Percentiles rank a stretch among this genome's conserved stretches.
phyloP scores from a whole-genome alignment of 2,888 invertebrate species.

The Tipula helvola region DNA sequence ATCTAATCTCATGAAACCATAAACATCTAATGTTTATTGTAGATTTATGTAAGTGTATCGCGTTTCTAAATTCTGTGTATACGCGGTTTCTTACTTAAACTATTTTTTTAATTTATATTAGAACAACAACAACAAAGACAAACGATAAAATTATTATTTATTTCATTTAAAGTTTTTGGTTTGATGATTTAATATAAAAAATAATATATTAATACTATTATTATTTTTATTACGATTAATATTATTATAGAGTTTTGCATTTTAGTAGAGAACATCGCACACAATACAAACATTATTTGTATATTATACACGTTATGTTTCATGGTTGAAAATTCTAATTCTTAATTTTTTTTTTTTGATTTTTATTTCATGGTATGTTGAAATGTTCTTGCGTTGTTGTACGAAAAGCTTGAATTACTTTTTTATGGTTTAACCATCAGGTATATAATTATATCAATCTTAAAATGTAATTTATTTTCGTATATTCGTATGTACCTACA shows the following conservation, averaged over 20 bases:
- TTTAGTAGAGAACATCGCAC: neutral
- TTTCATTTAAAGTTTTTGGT: neutral
- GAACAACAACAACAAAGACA: neutral
- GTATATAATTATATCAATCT: conserved; percentile 4
- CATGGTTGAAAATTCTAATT: neutral
- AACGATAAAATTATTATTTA: neutral
- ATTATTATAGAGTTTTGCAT: neutral
- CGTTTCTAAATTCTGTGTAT: neutral
- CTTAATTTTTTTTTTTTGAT: neutral
- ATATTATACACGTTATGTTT: neutral
- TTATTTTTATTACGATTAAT: neutral
- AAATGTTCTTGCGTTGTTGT: neutral
- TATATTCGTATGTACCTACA: neutral
- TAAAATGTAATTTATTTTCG: neutral
- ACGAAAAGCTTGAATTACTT: neutral
- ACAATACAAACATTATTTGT: neutral
- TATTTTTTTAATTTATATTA: neutral
- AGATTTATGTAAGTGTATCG: neutral
- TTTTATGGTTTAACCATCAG: neutral
- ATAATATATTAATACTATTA: neutral
- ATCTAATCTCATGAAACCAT: neutral
- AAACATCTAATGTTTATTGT: neutral
- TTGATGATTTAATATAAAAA: neutral
- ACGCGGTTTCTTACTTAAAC: neutral
- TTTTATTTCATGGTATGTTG: neutral